These are phyloP conservation scores for Tetramorium parvispinum DNA, from an alignment of 1,140 invertebrate species.

Conservation along the genomic window DNA sequence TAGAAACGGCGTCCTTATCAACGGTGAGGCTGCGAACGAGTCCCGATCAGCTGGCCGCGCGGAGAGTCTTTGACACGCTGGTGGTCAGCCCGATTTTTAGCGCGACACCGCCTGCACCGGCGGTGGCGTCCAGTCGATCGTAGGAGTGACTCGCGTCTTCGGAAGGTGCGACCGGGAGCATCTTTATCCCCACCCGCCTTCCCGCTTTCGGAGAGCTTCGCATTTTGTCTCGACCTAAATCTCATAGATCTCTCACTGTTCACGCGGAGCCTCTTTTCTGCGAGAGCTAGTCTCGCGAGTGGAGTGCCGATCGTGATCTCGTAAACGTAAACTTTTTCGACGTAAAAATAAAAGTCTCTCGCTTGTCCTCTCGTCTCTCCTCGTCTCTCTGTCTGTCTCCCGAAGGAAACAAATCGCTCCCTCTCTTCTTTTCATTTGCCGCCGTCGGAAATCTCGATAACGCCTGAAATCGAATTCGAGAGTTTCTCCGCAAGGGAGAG, in stretches of 20 bases:
- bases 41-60: conserved; percentile 47
- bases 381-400: neutral
- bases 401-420: neutral
- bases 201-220: neutral
- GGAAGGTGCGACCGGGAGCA: conserved; percentile 15
- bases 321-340: neutral
- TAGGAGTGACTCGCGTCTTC: conserved; percentile 48
- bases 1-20: conserved; percentile 54
- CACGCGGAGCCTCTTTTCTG: neutral
- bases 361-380: neutral
- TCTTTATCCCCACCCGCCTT: neutral
- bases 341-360: neutral
- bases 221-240: conserved; percentile 45
- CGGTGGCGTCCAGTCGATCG: conserved; percentile 16
- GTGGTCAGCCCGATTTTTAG: conserved; percentile 43
- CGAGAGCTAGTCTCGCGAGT: neutral
- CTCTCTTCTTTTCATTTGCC: neutral
- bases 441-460: neutral
- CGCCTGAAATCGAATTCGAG: neutral
- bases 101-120: neutral
- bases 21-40: conserved; percentile 58
- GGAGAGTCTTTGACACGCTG: conserved; percentile 72
- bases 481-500: neutral
- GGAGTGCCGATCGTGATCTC: neutral
- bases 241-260: conserved; percentile 6